phyloP scores from a whole-genome alignment of 2,888 invertebrate genomes.

The Athripsodes cinereus region DNA sequence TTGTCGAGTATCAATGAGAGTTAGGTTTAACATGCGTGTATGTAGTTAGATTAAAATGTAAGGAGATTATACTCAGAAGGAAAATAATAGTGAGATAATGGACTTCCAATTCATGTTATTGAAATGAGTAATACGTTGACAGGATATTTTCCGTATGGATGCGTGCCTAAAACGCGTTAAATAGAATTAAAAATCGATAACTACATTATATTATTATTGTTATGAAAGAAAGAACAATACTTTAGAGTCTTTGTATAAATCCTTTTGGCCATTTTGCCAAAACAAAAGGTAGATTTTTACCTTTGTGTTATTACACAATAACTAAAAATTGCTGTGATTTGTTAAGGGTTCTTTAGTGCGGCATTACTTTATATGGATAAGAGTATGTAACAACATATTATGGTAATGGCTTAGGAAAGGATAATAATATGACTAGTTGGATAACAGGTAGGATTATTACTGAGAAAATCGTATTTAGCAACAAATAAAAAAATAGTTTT shows the following conservation, averaged over 20 bases:
- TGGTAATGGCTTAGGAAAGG: no score
- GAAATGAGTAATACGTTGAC: constrained; percentile 7
- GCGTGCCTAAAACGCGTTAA: constrained; percentile 19
- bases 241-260: background rate
- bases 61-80: background rate
- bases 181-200: constrained; percentile 21
- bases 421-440: no score
- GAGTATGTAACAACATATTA: background rate
- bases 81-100: background rate
- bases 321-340: background rate
- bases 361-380: background rate
- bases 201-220: constrained; percentile 8
- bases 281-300: background rate
- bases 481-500: no score
- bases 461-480: no score
- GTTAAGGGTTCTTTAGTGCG: background rate
- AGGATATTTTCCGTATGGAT: constrained; percentile 19
- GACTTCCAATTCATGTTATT: background rate
- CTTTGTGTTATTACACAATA: background rate
- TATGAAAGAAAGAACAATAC: constrained; percentile 12
- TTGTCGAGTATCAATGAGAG: no score
- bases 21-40: no score
- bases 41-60: no score
- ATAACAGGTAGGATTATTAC: no score
- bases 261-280: background rate